Evolutionary conservation across 1,140 invertebrate species (phyloP).

Genomic region (Heliconius himera): DNA sequence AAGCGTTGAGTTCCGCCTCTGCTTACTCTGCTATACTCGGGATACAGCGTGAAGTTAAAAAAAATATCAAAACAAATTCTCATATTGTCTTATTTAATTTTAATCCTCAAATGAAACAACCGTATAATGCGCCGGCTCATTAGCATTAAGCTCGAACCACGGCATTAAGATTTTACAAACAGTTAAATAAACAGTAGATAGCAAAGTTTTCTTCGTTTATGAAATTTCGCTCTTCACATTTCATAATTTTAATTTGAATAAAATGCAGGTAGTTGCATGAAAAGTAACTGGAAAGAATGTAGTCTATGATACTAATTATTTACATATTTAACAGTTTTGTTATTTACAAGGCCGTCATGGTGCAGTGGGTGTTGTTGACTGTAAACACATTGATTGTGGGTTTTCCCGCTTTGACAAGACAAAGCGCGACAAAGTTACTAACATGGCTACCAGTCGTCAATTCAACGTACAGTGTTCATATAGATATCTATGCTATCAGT

Average conservation of each 20-base stretch:
- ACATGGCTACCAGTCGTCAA: too few relatives aligned
- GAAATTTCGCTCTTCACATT: background rate
- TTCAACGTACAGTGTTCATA: too few relatives aligned
- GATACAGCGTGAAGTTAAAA: background rate
- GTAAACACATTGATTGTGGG: too few relatives aligned
- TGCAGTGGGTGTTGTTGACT: too few relatives aligned
- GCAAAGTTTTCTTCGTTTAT: conserved; percentile 15
- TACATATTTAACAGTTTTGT: background rate
- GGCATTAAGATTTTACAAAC: conserved; percentile 28
- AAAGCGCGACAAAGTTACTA: too few relatives aligned
- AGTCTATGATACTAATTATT: background rate
- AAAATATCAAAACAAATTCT: background rate
- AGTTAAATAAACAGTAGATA: conserved; percentile 25
- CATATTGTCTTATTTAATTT: conserved; percentile 14
- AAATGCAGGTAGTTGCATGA: background rate
- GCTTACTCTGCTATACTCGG: too few relatives aligned
- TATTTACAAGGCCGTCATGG: too few relatives aligned
- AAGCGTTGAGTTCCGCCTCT: too few relatives aligned
- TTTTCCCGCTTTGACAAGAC: too few relatives aligned
- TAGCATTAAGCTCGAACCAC: conserved; percentile 26
- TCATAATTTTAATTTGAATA: conserved; percentile 12
- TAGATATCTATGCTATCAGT: too few relatives aligned
- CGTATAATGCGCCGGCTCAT: conserved; percentile 31
- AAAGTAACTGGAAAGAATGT: background rate
- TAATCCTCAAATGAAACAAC: conserved; percentile 10